Conservation (phyloP, 2,113 vertebrate species). For the Pitta sordida region DNA sequence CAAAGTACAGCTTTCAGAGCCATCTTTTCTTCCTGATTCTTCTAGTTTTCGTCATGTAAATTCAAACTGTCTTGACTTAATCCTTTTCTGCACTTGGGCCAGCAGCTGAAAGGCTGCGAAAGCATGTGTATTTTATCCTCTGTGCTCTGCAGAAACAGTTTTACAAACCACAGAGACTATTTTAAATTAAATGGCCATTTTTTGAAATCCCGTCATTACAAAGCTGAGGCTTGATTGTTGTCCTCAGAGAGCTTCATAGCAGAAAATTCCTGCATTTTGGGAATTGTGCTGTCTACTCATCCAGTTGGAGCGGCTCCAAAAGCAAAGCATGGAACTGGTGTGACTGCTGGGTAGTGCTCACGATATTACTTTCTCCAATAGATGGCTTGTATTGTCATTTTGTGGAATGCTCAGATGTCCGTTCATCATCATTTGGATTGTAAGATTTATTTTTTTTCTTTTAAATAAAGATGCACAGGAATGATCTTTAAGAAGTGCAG, state of each 20-base stretch:
- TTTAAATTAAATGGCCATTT: constrained; percentile 43
- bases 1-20: neutral
- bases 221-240: neutral
- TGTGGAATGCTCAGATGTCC: neutral
- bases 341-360: neutral
- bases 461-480: neutral
- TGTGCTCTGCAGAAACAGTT: neutral
- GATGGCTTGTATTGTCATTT: neutral
- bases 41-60: neutral
- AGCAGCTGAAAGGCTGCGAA: neutral
- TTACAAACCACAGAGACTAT: constrained; percentile 32
- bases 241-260: constrained; percentile 14
- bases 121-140: neutral
- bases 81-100: neutral
- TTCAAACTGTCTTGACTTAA: constrained; percentile 24
- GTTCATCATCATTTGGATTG: neutral
- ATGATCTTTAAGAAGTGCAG: neutral
- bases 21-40: neutral
- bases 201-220: constrained; percentile 37
- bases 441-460: neutral
- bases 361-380: neutral
- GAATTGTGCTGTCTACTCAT: constrained; percentile 10
- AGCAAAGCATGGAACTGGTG: neutral
- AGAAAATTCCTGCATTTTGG: constrained; percentile 28
- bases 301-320: constrained; percentile 8